Base-by-base conservation (phyloP, 2,888 invertebrate species). In the Cerceris rybyensis region DNA sequence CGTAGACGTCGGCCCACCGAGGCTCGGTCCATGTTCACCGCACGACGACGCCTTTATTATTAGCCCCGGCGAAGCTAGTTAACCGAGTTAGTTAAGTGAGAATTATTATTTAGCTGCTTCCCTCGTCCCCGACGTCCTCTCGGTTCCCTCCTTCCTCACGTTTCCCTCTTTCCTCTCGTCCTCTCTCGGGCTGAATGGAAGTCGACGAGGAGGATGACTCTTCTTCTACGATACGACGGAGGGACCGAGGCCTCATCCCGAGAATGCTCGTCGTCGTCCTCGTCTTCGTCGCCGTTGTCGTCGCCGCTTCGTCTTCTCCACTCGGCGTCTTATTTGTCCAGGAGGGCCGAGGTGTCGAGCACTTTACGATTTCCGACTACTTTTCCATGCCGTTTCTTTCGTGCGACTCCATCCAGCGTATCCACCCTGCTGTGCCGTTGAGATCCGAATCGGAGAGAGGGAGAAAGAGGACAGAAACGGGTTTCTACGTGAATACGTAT, bases 81-180 rank as follows among this genome's bases (percentile, higher is more conserved):
- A 92, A 89, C 90, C 88, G 89, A 90, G 90, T 91, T 90, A 89
- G 90, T 92, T 92, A 91, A 91, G 90, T 91, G 92, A 90, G 91
- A 91, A 92, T 92, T 91, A 92, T 92, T 91, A 92, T 91, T 92
- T 90, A 90, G 90, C 89, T 75, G 82, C 81, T 57, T 60, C 58
- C 67, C 78, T 71, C 75, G 70, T 70, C 63, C 71, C 71, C 17
- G 57, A 28, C 64, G 61, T 49, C 65, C 64, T 28, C 54, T 39
- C 2, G 0, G n/a, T 61, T 68, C 61, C 46, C n/a, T 43, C n/a
- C 58, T 71, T 43, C 57, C 52, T 49, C 58, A 52, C 43, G 46
- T 28, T 46, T 54, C 13, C 14, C 50, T n/a, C 6, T 28, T 41
- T 6, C n/a, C 46, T 43, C 50, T 1, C 63, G 9, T 61, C 57